Evolutionary conservation across 2,113 vertebrate genomes (phyloP).

Genomic region (Procavia capensis): DNA sequence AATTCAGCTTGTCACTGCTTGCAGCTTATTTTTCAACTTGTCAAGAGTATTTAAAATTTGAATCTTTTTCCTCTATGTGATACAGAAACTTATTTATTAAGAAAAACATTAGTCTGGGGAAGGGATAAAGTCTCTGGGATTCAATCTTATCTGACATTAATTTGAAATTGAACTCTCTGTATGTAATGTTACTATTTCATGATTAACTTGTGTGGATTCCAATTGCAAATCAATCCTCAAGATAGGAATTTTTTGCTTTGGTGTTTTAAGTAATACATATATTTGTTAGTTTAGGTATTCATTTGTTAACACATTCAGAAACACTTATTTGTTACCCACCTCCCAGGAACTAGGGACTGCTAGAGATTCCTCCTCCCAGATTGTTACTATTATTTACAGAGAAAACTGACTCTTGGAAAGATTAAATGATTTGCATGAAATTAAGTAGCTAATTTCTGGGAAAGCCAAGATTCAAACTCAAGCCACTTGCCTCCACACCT

Average conservation of each 20-base stretch:
- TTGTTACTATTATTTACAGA: not conserved
- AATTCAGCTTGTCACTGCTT: not conserved
- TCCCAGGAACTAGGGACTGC: not conserved
- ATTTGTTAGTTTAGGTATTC: not conserved
- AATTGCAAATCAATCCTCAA: not conserved
- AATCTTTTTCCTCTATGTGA: not conserved
- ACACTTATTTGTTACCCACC: not conserved
- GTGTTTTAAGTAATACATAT: not conserved
- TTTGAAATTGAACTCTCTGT: not conserved
- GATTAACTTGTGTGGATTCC: not conserved
- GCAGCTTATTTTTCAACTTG: not conserved
- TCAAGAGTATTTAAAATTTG: not conserved
- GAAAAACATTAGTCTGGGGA: not conserved
- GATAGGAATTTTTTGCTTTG: not conserved
- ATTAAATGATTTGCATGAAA: not conserved
- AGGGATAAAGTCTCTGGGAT: not conserved
- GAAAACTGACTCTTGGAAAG: not conserved
- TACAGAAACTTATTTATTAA: not conserved
- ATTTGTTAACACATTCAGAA: conserved; percentile 32
- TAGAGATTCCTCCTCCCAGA: not conserved
- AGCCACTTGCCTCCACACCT: not conserved
- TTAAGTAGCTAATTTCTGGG: not conserved
- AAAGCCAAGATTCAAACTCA: not conserved
- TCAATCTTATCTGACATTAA: not conserved
- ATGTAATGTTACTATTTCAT: conserved; percentile 1